Conservation (phyloP, 2,797 vertebrate genomes). For the Dendrocincla tyrannina region DNA sequence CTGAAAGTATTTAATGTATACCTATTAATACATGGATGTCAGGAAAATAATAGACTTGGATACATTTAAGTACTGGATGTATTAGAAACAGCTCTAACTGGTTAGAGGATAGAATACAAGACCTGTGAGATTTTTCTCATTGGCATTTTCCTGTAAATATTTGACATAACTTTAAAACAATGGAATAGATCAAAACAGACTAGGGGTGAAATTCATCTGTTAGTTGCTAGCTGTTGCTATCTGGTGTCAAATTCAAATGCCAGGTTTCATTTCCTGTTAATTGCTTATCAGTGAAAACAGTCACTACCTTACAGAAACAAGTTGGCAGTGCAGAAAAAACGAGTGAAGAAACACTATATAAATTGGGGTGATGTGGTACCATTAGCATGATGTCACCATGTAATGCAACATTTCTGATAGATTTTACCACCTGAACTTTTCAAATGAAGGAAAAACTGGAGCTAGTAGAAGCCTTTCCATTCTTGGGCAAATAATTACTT, state of each 20-base stretch:
- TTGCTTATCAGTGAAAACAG: background rate
- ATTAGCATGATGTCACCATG: background rate
- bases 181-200: background rate
- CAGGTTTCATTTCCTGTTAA: background rate
- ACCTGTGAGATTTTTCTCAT: background rate
- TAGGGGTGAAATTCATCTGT: background rate
- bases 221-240: background rate
- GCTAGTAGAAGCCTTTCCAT: background rate
- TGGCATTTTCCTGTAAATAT: background rate
- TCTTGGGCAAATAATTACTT: background rate
- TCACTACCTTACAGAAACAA: background rate
- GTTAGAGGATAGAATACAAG: background rate
- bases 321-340: background rate
- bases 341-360: constrained; percentile 44
- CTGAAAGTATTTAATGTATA: background rate
- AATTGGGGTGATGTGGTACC: constrained; percentile 40
- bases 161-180: background rate
- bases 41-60: background rate
- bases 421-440: background rate
- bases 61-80: background rate
- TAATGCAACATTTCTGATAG: background rate
- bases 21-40: background rate
- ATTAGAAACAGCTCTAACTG: background rate
- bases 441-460: background rate
- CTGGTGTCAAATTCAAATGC: background rate